Evolutionary conservation across 1,140 invertebrate genomes (phyloP).

Genomic region (Bombus pyrosoma): DNA sequence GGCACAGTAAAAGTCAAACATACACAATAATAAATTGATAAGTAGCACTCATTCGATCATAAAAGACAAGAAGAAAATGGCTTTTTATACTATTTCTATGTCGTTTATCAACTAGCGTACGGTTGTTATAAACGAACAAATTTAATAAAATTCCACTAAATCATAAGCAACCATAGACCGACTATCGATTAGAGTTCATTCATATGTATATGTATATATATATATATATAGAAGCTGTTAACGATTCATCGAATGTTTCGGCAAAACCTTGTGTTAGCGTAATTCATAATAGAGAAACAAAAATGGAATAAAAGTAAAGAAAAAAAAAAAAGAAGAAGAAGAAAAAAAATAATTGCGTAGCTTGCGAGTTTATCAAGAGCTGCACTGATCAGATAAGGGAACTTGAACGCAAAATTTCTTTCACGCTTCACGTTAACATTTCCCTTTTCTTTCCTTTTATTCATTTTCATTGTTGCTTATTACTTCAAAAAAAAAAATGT

Average conservation of each 20-base stretch:
- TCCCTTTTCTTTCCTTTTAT: background rate
- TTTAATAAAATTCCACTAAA: conserved; percentile 44
- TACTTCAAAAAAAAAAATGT: background rate
- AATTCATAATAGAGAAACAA: conserved; percentile 20
- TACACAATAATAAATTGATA: conserved; percentile 43
- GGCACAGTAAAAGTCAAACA: conserved; percentile 43
- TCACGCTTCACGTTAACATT: conserved; percentile 21
- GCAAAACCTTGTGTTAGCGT: conserved; percentile 66
- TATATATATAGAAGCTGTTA: conserved; percentile 29
- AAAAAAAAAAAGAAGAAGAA: background rate
- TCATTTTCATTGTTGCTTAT: background rate
- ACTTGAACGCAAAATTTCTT: conserved; percentile 10
- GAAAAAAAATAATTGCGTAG: conserved; percentile 10
- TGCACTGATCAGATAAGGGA: conserved; percentile 50
- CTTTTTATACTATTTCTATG: conserved; percentile 36
- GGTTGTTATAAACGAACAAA: conserved; percentile 36
- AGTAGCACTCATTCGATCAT: conserved; percentile 40
- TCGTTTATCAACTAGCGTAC: conserved; percentile 22
- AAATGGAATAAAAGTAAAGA: background rate
- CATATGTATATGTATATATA: conserved; percentile 36
- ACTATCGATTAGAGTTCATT: conserved; percentile 34
- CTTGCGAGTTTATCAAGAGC: conserved; percentile 58
- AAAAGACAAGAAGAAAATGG: conserved; percentile 47
- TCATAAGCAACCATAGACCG: conserved; percentile 43
- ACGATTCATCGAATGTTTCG: conserved; percentile 70